Conservation (phyloP, 2,888 invertebrate genomes). For the Operophtera brumata region DNA sequence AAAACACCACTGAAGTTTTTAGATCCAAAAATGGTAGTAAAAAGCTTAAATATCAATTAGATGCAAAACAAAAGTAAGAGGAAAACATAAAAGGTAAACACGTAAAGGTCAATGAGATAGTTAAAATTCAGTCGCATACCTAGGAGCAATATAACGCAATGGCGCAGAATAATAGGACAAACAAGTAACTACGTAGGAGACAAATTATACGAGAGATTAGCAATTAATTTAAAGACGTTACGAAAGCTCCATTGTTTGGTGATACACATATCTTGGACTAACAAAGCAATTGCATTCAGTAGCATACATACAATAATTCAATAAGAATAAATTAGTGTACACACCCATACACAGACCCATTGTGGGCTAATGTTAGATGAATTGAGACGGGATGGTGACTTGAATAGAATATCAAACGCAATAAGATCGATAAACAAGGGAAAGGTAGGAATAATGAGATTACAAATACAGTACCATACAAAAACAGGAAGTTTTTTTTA, state of each 20-base stretch:
- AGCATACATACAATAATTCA: conserved; percentile 11
- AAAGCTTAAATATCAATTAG: neutral
- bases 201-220: conserved; percentile 61
- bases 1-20: too few relatives aligned
- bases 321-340: conserved; percentile 11
- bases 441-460: too few relatives aligned
- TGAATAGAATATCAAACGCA: too few relatives aligned
- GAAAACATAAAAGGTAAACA: neutral
- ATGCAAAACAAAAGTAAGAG: conserved; percentile 1
- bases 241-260: conserved; percentile 57
- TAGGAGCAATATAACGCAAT: conserved; percentile 23
- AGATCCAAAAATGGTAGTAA: neutral
- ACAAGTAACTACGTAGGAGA: conserved; percentile 55
- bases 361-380: conserved; percentile 5
- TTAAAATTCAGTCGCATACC: conserved; percentile 16
- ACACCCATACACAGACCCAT: neutral
- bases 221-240: conserved; percentile 56
- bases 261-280: conserved; percentile 44
- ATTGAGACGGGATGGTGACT: conserved; percentile 3
- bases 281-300: conserved; percentile 17
- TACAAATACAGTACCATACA: too few relatives aligned
- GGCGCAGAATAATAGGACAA: conserved; percentile 26
- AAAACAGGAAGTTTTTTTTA: too few relatives aligned
- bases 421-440: too few relatives aligned
- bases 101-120: conserved; percentile 12